Base-by-base conservation (phyloP, 2,888 invertebrate genomes). In the Acheta domesticus region DNA sequence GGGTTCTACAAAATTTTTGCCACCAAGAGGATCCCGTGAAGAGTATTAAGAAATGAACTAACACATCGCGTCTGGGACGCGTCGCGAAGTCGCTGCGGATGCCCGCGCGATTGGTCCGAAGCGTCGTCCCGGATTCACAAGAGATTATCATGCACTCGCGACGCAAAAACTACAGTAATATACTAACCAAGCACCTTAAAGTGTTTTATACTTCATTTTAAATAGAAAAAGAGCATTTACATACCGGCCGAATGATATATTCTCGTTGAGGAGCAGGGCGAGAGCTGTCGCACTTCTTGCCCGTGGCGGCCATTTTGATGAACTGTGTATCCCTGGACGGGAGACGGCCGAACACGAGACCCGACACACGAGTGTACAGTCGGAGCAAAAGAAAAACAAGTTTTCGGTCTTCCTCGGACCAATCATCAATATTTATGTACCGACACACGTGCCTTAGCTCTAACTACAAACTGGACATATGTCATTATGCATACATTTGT, bases 191-290 rank as follows among this genome's bases (percentile, higher is more conserved):
- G 62, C 14, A 62, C n/a, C 16, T 62, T 62, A 62, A 19, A 62
- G n/a, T 19, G 62, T n/a, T 62, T 62, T 62, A 62, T 19, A 62
- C n/a, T 19, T 62, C 62, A 62, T 62, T 62, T 62, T 62, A 62
- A 62, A 62, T 19, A 62, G 16, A 19, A 62, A 23, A 21, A 21
- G 36, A 75, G n/a, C 49, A 48, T n/a, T 20, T 78, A 82, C 82
- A 74, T 82, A 83, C 82, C 81, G 82, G 82, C 23, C 82, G 81
- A 79, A 82, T 83, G 48, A 81, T 82, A 79, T 83, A 83, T 79
- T 83, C 82, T 77, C 82, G 81, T n/a, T 79, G 77, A 16, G 80
- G 80, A 80, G 79, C 82, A 23, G 80, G 77, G 79, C 80, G 82
- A 73, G 77, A 77, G 49, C 48, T 49, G 74, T 79, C 79, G 75